Evolutionary conservation across 1,140 invertebrate species (phyloP).

Genomic region (Drosophila pectinifera): DNA sequence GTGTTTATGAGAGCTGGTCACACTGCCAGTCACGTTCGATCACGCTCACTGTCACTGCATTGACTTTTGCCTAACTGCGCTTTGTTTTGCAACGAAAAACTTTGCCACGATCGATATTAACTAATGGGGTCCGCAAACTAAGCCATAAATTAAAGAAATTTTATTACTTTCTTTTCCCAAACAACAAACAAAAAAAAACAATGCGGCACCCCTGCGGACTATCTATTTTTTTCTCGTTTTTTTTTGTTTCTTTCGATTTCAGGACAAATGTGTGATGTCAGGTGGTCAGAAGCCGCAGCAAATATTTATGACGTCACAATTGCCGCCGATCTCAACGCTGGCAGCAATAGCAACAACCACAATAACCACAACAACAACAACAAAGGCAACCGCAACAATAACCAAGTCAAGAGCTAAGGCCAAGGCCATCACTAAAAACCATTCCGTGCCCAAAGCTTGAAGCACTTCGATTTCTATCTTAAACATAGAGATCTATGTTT

Average conservation of each 20-base stretch:
- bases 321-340: constrained; percentile 42
- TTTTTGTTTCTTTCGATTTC: constrained; percentile 47
- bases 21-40: constrained; percentile 38
- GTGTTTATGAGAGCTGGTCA: constrained; percentile 11
- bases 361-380: constrained; percentile 19
- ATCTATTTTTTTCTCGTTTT: constrained; percentile 3
- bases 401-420: constrained; percentile 28
- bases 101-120: constrained; percentile 55
- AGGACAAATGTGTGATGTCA: constrained; percentile 85
- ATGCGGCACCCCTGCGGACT: constrained; percentile 21
- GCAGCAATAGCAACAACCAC: constrained; percentile 26
- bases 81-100: constrained; percentile 68
- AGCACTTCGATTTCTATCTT: constrained; percentile 2
- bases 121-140: constrained; percentile 24
- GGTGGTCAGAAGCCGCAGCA: constrained; percentile 67
- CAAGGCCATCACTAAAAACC: constrained; percentile 36
- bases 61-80: constrained; percentile 50
- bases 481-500: too few species aligned
- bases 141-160: constrained; percentile 28
- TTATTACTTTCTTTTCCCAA: constrained; percentile 16
- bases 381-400: constrained; percentile 26
- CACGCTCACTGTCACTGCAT: constrained; percentile 46
- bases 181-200: not conserved
- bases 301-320: constrained; percentile 77
- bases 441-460: constrained; percentile 51